Base-by-base conservation (phyloP, 2,797 vertebrate species). In the Cheirogaleus major region DNA sequence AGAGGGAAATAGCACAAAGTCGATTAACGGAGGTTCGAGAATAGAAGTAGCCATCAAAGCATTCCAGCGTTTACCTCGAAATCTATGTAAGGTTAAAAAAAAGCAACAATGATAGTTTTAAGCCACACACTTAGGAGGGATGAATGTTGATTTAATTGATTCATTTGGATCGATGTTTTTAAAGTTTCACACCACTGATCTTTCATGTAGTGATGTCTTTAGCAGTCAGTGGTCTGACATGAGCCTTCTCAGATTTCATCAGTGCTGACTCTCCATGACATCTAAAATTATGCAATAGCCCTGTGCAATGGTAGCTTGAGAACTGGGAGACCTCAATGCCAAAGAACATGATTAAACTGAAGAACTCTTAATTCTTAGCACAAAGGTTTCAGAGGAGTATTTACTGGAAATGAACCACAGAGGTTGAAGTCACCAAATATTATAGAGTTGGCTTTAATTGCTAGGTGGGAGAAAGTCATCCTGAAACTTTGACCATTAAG, bases 121-220 rank as follows among this genome's bases (percentile, higher is more conserved):
- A 91, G 92, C 41, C 95, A 95, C 90, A 72, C 61, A 41, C 83
- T 95, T 73, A 70, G 90, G 59, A 95, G 18, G 69, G 57, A n/a
- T 90, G 94, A 87, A 85, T 96, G 97, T 96, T 98, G 93, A 89
- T 98, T 96, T 97, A 95, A 97, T 87, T 73, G 95, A 83, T 97
- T 96, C 90, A 82, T 97, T 97, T 84, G 70, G 95, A 86, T 96
- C 57, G 10, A 41, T 97, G 76, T 89, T 95, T 98, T 97, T 94
- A 65, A 96, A 95, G 96, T 95, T 96, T 97, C 89, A 80, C 95
- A n/a, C 70, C 76, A 35, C 92, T 95, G 95, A 82, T 94, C 83
- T 86, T 79, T 98, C 92, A 65, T 27, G 59, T 81, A 91, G 80
- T 95, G 93, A 89, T 65, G 88, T 96, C 97, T 97, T 97, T 63